phyloP scores from a whole-genome alignment of 2,797 vertebrate species.

The Trichosurus vulpecula region DNA sequence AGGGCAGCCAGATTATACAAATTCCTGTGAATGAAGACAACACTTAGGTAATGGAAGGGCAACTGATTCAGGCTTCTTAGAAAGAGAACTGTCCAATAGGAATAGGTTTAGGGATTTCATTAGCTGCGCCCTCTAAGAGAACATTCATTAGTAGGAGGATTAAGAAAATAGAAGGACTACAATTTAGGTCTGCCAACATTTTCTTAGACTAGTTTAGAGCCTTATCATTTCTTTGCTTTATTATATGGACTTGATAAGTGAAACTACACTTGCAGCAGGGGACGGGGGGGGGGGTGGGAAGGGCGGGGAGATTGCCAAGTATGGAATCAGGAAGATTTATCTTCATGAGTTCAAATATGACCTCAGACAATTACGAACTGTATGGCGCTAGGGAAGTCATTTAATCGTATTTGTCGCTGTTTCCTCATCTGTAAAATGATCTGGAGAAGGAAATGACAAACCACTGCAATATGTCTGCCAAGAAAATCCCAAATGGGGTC shows the following conservation, averaged over 20 bases:
- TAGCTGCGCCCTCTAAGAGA: neutral
- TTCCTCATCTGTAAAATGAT: too few relatives aligned
- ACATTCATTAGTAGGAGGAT: neutral
- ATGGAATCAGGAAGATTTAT: too few relatives aligned
- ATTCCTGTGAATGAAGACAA: neutral
- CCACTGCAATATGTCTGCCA: neutral
- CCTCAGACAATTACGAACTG: too few relatives aligned
- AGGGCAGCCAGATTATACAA: neutral
- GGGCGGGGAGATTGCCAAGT: too few relatives aligned
- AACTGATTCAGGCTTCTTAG: neutral
- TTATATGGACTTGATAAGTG: conserved; percentile 17
- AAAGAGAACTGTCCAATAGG: neutral
- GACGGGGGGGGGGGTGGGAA: too few relatives aligned
- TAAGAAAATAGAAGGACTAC: neutral
- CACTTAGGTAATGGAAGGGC: neutral
- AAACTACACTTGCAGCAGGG: neutral
- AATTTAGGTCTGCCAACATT: conserved; percentile 29
- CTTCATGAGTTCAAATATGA: too few relatives aligned
- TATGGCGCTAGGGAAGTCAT: too few relatives aligned
- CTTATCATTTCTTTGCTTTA: conserved; percentile 50
- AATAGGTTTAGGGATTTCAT: neutral
- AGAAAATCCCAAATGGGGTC: neutral
- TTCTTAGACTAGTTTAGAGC: conserved; percentile 29
- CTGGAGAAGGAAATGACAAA: neutral
- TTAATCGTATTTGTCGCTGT: too few relatives aligned